Conservation (phyloP, 2,888 invertebrate genomes). For the Eupithecia abbreviata region DNA sequence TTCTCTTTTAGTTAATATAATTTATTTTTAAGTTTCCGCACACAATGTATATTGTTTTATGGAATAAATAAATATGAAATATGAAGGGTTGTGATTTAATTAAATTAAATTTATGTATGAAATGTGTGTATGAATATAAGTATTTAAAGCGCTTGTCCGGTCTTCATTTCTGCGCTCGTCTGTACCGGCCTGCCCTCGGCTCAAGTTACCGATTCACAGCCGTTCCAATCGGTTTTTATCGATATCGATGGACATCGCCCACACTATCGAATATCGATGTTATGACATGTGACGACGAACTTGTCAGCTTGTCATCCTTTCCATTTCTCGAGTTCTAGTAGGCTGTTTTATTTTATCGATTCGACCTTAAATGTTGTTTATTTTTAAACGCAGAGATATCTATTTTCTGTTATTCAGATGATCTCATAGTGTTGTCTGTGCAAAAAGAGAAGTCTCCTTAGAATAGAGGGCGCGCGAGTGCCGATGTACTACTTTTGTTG, state of each 20-base stretch:
- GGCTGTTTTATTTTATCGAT: constrained; percentile 1
- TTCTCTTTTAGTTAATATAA: too few species aligned
- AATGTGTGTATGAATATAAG: not conserved
- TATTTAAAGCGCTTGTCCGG: not conserved
- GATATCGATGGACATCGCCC: constrained; percentile 8
- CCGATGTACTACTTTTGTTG: too few species aligned
- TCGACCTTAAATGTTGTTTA: not conserved
- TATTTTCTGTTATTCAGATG: not conserved
- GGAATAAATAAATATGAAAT: too few species aligned
- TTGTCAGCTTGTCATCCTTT: constrained; percentile 13
- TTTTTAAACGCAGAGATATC: constrained; percentile 1
- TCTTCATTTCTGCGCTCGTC: constrained; percentile 17
- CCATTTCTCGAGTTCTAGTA: constrained; percentile 8
- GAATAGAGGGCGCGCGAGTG: too few species aligned
- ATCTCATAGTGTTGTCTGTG: not conserved
- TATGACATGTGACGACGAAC: constrained; percentile 9
- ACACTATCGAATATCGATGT: constrained; percentile 7
- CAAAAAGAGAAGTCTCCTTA: too few species aligned
- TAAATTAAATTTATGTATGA: not conserved
- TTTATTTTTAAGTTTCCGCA: too few species aligned
- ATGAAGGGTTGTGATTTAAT: too few species aligned
- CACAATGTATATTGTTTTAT: too few species aligned
- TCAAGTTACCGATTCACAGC: constrained; percentile 5
- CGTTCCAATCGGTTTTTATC: constrained; percentile 13
- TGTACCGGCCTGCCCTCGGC: constrained; percentile 52